A percentile compares a stretch with the other conserved stretches of the same genome.
Evolutionary conservation across 2,113 vertebrate genomes (phyloP).

Genomic region (Phaethon lepturus): DNA sequence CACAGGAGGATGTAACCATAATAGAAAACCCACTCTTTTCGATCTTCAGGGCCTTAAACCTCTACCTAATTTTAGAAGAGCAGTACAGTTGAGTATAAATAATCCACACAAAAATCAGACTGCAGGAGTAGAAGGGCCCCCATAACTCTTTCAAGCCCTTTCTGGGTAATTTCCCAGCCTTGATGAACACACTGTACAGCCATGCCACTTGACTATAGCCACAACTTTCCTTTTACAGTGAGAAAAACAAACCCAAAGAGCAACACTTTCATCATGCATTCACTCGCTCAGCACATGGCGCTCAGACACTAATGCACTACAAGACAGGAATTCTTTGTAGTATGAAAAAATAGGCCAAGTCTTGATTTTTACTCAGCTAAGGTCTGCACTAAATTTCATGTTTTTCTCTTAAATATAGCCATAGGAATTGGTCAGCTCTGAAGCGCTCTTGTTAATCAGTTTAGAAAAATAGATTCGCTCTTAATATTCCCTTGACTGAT

Average conservation of each 20-base stretch:
- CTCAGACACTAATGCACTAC: neutral
- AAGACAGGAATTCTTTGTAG: neutral
- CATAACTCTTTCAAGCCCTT: neutral
- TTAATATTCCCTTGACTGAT: neutral
- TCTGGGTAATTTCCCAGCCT: neutral
- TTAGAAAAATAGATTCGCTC: neutral
- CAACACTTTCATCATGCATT: neutral
- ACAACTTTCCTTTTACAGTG: neutral
- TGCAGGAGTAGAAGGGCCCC: neutral
- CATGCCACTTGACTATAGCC: neutral
- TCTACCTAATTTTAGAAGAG: neutral
- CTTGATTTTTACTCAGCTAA: neutral
- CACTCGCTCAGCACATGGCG: neutral
- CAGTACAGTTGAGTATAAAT: neutral
- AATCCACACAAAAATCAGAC: neutral
- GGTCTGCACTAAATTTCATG: neutral
- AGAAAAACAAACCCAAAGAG: slow-evolving; percentile 10
- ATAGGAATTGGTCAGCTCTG: neutral
- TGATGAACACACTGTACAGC: neutral
- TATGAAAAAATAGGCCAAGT: neutral
- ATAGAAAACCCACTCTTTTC: neutral
- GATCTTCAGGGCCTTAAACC: neutral
- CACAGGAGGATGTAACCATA: neutral
- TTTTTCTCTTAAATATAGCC: neutral
- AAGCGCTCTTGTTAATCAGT: accelerated